Base-by-base conservation (phyloP, 2,888 invertebrate genomes). In the Cheilosia vernalis region DNA sequence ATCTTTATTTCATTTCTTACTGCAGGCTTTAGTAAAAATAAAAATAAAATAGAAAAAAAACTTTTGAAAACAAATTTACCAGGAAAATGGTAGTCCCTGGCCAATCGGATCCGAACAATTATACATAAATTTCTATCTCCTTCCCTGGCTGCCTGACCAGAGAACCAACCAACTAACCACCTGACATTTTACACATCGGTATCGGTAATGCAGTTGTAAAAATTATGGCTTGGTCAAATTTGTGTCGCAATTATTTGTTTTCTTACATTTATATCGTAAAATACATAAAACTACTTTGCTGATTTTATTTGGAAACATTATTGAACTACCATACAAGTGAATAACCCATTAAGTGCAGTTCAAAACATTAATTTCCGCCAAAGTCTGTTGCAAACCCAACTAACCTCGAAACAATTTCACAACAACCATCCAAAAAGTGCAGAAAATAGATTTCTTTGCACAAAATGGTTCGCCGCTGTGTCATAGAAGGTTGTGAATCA, bases 391-490 rank as follows among this genome's bases (percentile, higher is more conserved):
- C 19, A 51, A 70, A 27, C 19, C 17, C 40, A 40, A 27, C 19
- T 61, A 55, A 44, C 40, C 61, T 10, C 33, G 0, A 80, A 80
- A n/a, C 17, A 19, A 53, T 81, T 81, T 61, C 61, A 63, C 63
- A 80, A 81, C 55, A 21, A 27, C 10, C 13, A 7, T 10, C 4
- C 4, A 42, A 49, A 33, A 49, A 40, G 37, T 27, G 56, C 10
- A 24, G 2, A 17, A 47, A 53, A 60, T 7, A 27, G n/a, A 9
- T 30, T 55, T 19, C 24, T 6, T 44, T 61, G 17, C 13, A 33
- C 13, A 30, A 61, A 42, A 92, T 92, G 92, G 92, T 91, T 21
- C 91, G 92, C 13, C 90, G 91, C 9, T 92, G 92, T 81, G 91
- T 91, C 81, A 90, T 92, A 30, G 88, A 89, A 44, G 90, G 90